Base-by-base conservation (phyloP, 2,113 vertebrate species). In the Cheilinus undulatus region DNA sequence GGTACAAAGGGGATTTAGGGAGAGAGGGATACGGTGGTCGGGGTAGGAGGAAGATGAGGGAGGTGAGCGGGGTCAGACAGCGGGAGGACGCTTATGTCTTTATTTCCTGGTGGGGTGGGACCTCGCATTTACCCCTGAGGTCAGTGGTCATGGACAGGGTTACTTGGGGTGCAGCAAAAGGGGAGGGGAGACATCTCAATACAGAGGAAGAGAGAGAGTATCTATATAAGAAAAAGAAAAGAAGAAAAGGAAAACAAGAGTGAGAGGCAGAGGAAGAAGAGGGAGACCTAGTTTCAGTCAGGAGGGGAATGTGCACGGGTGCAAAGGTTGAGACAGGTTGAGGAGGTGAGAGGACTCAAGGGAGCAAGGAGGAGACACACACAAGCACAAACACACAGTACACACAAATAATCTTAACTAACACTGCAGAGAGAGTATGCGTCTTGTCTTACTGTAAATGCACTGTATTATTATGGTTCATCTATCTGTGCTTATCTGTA, bases 51-150 rank as follows among this genome's bases (percentile, higher is more conserved):
- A 77, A 86, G 83, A 86, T 23, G 78, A 86, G 76, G 57, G 60
- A 90, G 90, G 88, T 88, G 86, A 90, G 77, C 61, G 42, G 84
- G 91, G 89, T 91, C 69, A 91, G 91, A 90, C 76, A 84, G 87
- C 72, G 52, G 80, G 85, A 92, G 82, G 85, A 87, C 83, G 83
- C 80, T 90, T 89, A 92, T 91, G 91, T 94, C 91, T 94, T 93
- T 92, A 93, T 93, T 93, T 93, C 81, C 87, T 82, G 90, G 89
- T 86, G 88, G 91, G 85, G 80, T 89, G 84, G 89, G 92, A 89
- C 90, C 88, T 83, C 73, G 82, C 89, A 77, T 93, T 93, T 93
- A 93, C 89, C 90, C 82, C 78, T 70, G 83, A 82, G 92, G 90
- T 90, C 89, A 91, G 76, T 68, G 92, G 91, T 93, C 91, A 88